Evolutionary conservation across 1,140 invertebrate genomes (phyloP), one percentile per base, ranked within the genome.

Genomic region (Papilio helenus): DNA sequence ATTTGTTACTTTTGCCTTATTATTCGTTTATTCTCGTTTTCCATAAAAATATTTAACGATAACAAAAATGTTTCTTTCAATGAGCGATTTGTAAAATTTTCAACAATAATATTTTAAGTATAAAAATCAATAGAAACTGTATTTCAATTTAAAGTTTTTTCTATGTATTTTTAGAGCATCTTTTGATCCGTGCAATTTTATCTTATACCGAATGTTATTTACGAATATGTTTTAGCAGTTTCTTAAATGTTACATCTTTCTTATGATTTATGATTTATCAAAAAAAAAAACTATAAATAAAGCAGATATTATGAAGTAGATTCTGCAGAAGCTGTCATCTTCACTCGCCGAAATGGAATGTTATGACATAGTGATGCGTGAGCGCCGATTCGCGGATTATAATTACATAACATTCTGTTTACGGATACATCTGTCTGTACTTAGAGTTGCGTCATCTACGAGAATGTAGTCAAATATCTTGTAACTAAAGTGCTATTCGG

Each of bases 401-500:
- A 76, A 81, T 92, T 91, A 87, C 79, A 84, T 89, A 90, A 91
- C 81, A 83, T 76, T 85, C 77, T 82, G 80, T 86, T 86, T 86
- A 81, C 83, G 82, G 81, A 85, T 88, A 88, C 86, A 88, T 87
- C 82, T 89, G 82, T 87, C 82, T 88, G 82, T 88, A 89, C 83
- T 90, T 78, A 80, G 79, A 82, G 85, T 91, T 90, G 84, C 86
- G 82, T 87, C 89, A 91, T 90, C 85, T 87, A 85, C 82, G 86
- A 83, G 58, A 68, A 68, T 68, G 61, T 68, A 68, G 61, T 68
- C 61, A 29, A 68, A 29, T 89, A 87, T 86, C 89, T 84, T 79
- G 85, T 93, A 93, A 90, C 88, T 86, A 91, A 92, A 91, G 91
- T 93, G 90, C 91, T 93, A 93, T 92, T 91, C 85, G 87, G 84